These are phyloP conservation scores for Salvelinus fontinalis DNA, from an alignment of 2,113 vertebrate genomes.

Conservation along the genomic window DNA sequence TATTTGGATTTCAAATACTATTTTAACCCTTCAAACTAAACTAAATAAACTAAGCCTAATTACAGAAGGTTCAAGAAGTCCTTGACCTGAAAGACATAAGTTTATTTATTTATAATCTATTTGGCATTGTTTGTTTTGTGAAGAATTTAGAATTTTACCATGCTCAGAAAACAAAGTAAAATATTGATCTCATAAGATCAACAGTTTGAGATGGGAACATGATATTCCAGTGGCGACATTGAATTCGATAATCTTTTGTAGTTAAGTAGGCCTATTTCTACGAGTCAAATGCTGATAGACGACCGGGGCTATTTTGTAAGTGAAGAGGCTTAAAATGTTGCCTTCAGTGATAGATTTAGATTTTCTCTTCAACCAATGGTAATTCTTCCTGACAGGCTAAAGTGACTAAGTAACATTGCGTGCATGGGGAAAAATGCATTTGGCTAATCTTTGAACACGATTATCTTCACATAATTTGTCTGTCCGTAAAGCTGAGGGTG, in stretches of 20 bases:
- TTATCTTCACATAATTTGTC: conserved; percentile 74
- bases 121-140: no score
- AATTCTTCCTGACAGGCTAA: conserved; percentile 70
- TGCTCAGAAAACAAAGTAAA: neutral
- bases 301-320: conserved; percentile 38
- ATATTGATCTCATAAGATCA: conserved; percentile 9
- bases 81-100: no score
- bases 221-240: conserved; percentile 12
- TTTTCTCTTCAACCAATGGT: conserved; percentile 58
- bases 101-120: no score
- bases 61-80: no score
- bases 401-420: conserved; percentile 68
- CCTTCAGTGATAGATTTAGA: conserved; percentile 67
- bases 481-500: conserved; percentile 64
- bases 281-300: conserved; percentile 54
- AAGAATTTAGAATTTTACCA: no score
- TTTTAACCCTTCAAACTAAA: no score
- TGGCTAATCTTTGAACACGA: conserved; percentile 72
- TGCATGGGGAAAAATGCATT: conserved; percentile 57
- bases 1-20: no score
- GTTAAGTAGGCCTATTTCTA: conserved; percentile 43
- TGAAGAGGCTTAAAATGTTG: conserved; percentile 55
- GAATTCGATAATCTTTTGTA: conserved; percentile 53
- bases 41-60: no score
- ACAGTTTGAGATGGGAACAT: neutral